These are phyloP conservation scores for Homarus gammarus DNA, from an alignment of 2,888 invertebrate genomes.

Conservation along the genomic window DNA sequence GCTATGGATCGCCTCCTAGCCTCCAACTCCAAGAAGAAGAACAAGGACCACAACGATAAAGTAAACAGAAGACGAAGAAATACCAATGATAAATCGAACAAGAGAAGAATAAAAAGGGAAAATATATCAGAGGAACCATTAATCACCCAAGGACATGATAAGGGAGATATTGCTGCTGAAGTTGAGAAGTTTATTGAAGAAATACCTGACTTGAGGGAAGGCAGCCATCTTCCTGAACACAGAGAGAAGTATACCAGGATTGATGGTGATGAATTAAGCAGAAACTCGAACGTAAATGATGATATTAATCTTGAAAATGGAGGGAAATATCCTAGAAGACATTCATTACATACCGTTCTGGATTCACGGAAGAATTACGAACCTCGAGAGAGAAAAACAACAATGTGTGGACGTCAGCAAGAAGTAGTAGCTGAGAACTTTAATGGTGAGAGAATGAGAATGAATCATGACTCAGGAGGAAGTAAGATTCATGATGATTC, in stretches of 20 bases:
- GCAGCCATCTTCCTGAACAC: not conserved
- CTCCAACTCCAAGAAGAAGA: not conserved
- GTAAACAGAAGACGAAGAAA: not conserved
- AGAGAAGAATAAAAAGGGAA: not conserved
- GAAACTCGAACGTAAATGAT: not conserved
- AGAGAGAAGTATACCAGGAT: not conserved
- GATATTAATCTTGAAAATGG: not conserved
- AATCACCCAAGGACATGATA: not conserved
- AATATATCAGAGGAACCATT: not conserved
- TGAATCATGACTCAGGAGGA: too few relatives aligned
- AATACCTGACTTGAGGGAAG: not conserved
- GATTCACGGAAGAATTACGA: too few relatives aligned
- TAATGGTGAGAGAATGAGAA: too few relatives aligned
- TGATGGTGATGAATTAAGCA: not conserved
- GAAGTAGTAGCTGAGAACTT: too few relatives aligned
- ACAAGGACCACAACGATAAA: not conserved
- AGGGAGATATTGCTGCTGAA: not conserved
- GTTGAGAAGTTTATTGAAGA: not conserved
- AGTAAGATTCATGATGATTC: too few relatives aligned
- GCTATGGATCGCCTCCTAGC: constrained; percentile 39
- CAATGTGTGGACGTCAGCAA: too few relatives aligned
- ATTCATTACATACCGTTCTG: too few relatives aligned
- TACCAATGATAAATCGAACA: not conserved
- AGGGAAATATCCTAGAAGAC: too few relatives aligned
- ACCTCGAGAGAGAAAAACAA: too few relatives aligned